These are phyloP conservation scores for Olivierus martensii DNA, from an alignment of 1,140 invertebrate genomes.

Conservation along the genomic window DNA sequence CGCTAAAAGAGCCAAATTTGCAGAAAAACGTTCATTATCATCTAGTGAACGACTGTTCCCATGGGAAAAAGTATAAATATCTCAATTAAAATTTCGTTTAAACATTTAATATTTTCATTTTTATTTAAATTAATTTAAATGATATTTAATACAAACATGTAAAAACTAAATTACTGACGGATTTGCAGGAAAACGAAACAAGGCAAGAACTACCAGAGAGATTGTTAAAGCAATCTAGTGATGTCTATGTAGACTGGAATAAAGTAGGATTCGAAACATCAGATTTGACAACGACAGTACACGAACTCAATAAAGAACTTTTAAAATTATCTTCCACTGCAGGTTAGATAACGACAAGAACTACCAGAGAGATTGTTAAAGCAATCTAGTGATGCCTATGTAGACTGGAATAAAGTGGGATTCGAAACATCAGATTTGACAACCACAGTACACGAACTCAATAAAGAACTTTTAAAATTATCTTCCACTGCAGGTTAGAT, in stretches of 20 bases:
- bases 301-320: constrained; percentile 8
- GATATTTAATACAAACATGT: no score
- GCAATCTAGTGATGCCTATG: no score
- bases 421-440: constrained; percentile 4
- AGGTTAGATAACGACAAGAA: neutral
- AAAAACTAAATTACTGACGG: no score
- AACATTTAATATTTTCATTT: no score
- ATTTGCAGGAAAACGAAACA: no score
- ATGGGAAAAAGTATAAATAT: neutral
- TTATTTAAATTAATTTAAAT: no score
- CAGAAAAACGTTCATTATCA: constrained; percentile 4
- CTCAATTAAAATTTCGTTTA: no score
- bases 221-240: no score
- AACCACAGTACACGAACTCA: constrained; percentile 9
- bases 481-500: neutral
- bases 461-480: constrained; percentile 7
- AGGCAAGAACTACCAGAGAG: no score
- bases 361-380: no score
- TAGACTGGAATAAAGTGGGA: neutral
- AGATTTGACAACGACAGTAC: constrained; percentile 5
- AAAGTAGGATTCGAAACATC: constrained; percentile 1
- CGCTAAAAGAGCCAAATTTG: constrained; percentile 7
- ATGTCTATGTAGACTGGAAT: no score
- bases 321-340: neutral
- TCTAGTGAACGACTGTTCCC: constrained; percentile 2